Conservation (phyloP, 2,888 invertebrate species). For the Chironomus riparius region DNA sequence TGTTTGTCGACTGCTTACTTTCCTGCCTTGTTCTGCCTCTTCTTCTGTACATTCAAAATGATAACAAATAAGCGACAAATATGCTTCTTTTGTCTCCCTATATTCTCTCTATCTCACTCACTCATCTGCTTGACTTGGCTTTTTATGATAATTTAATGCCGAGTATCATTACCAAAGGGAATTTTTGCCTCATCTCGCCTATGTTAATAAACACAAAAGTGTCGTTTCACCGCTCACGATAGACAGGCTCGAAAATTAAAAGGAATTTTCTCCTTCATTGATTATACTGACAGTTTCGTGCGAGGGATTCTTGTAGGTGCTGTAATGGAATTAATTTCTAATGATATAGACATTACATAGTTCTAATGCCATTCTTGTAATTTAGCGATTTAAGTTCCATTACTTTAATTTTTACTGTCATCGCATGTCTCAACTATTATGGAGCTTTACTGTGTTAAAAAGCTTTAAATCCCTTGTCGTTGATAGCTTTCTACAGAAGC, state of each 20-base stretch:
- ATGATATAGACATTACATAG: too few species aligned
- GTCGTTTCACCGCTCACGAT: neutral
- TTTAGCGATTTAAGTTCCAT: too few species aligned
- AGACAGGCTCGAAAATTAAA: neutral
- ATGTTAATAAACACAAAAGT: neutral
- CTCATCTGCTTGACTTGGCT: neutral
- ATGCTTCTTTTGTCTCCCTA: neutral
- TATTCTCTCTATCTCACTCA: neutral
- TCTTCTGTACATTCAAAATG: neutral
- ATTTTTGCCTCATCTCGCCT: neutral
- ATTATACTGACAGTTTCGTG: neutral
- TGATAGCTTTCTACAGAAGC: too few species aligned
- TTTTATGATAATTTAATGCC: conserved; percentile 21
- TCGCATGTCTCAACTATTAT: too few species aligned
- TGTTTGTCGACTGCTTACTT: neutral
- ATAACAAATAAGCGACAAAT: neutral
- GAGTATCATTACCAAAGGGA: neutral
- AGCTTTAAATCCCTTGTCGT: too few species aligned
- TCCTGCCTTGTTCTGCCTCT: neutral
- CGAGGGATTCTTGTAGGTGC: too few species aligned
- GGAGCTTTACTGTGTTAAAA: too few species aligned
- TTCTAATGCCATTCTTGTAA: too few species aligned
- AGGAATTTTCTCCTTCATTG: neutral
- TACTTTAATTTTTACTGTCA: too few species aligned
- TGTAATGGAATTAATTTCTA: too few species aligned